Evolutionary conservation across 2,797 vertebrate species (phyloP), one percentile per base, ranked within the genome.

Genomic region (Mormyrus proboscirostris): DNA sequence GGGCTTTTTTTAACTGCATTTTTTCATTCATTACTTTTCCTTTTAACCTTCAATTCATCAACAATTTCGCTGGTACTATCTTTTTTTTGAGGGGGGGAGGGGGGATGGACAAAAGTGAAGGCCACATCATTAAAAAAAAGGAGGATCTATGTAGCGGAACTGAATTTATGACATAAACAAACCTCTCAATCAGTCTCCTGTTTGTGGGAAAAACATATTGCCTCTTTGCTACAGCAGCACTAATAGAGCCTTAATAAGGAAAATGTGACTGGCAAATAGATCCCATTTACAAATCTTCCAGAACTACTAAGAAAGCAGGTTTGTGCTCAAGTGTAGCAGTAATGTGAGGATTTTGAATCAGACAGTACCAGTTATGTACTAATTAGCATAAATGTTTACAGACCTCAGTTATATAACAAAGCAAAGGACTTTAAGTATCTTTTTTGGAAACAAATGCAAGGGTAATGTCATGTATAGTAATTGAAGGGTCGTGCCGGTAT

Each of bases 21-120:
- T 86, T 41, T 90, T 88, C n/a, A 57, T 59, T 89, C 87, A 88
- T 76, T 53, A 2, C 79, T 89, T 90, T 82, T 89, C 51, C 89
- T 65, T 88, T 89, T 6, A 53, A 86, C 62, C n/a, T 89, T 86
- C 90, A 83, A 90, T 90, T 92, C 90, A 90, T 91, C 89, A 90
- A 90, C 89, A 90, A 90, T 85, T 83, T 25, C 22, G 2, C 38
- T 79, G 0, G 88, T 85, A 14, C 88, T 89, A 90, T 44, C 41
- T 44, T 44, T 44, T 55, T 53, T 53, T 53, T 2, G 49, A 9
- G 12, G 51, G 14, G 16, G 19, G 5, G 86, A 88, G 73, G 51
- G 90, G 89, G 88, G 65, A 16, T 14, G 3, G 41, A 65, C 6
- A 86, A 65, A 50, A 79, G 16, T 49, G 25, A 51, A 49, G 53